Base-by-base conservation (phyloP, 2,113 vertebrate species). In the Engystomops pustulosus region DNA sequence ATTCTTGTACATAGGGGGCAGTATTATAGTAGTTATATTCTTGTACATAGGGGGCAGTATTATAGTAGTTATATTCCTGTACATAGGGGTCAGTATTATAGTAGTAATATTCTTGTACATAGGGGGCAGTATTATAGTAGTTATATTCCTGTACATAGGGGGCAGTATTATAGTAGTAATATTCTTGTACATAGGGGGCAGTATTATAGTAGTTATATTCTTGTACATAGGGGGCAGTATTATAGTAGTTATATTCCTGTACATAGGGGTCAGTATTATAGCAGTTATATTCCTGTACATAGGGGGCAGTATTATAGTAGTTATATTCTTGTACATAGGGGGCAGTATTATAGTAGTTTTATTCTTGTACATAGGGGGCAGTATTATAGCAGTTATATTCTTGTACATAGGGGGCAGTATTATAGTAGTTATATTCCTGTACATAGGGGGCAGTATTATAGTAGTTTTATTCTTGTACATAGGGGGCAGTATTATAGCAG, bases 391-490 rank as follows among this genome's bases (percentile, higher is more conserved):
- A n/a, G n/a, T n/a, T 58, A 58, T 58, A 58, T 58, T 58, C n/a
- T 25, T 58, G 53, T 58, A 58, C 8, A 58, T 58, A 58, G 53
- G 53, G 12, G 53, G n/a, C 23, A 58, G 53, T 58, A 58, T 58
- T 58, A 65, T 65, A 65, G 60, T 65, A 65, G 27, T 32, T 65
- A 65, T 65, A 65, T 65, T 65, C 60, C 10, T 65, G 60, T 65
- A 65, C 4, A 65, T 65, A 65, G 60, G 27, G n/a, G 7, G 60
- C 27, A 65, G 60, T 65, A 65, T 65, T 65, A 65, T 65, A 65
- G 60, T 30, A 65, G 60, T 65, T 65, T 32, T 65, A 65, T 65
- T 65, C 60, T 65, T 65, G 60, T 65, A 65, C 14, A 65, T 65
- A 65, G 60, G 60, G n/a, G 17, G 60, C 27, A 65, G 53, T 58